Percentiles rank a stretch among this genome's conserved stretches.
Conservation (phyloP, 2,113 vertebrate genomes). For the Apaloderma vittatum region DNA sequence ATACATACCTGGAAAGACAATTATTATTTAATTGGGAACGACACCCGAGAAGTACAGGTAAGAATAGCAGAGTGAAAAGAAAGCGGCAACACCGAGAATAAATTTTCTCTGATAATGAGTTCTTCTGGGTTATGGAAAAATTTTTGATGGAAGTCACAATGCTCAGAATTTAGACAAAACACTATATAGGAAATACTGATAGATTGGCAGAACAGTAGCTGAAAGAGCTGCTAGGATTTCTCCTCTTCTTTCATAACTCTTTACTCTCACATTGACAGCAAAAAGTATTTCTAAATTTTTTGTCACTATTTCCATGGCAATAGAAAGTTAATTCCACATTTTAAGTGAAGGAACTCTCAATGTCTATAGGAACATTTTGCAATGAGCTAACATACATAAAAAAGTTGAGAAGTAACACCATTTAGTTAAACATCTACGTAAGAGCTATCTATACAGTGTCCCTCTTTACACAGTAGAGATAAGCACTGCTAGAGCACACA, state of each 20-base stretch:
- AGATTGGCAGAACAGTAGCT: neutral
- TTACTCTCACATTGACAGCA: neutral
- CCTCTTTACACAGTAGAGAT: neutral
- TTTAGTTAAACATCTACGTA: neutral
- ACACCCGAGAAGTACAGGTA: neutral
- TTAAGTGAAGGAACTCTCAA: neutral
- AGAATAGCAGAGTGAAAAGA: neutral
- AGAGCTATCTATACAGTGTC: neutral
- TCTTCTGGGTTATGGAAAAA: neutral
- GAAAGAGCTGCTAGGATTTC: neutral
- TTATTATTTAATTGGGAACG: neutral
- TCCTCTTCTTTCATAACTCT: neutral
- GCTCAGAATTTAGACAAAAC: neutral
- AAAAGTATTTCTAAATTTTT: neutral
- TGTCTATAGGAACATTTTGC: neutral
- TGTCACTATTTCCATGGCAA: neutral
- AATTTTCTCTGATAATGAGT: neutral
- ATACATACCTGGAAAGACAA: neutral
- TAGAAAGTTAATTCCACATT: neutral
- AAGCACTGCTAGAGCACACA: neutral
- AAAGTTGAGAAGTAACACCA: neutral
- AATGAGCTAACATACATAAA: neutral
- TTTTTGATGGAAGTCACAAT: neutral
- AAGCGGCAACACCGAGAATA: neutral
- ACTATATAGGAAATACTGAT: neutral